Evolutionary conservation across 2,797 vertebrate species (phyloP), one percentile per base, ranked within the genome.

Genomic region (Gallinago stenura): DNA sequence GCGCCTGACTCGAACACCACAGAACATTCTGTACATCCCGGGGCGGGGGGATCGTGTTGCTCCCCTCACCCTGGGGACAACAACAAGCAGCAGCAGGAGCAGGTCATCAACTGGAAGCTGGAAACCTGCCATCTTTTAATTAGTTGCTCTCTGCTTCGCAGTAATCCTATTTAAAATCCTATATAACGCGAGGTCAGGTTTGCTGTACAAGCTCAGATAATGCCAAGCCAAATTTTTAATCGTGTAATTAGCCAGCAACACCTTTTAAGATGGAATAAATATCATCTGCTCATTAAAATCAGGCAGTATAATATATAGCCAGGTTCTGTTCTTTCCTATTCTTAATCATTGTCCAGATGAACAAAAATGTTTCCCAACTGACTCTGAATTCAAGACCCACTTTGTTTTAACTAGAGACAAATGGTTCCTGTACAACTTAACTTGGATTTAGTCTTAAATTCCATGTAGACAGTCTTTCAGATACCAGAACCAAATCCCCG

Each of bases 21-120:
- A 96, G 97, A 96, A 97, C 93, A 96, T 96, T 97, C 71, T 97
- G 97, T 97, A 94, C 97, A 94, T 96, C 96, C 97, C 83, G 0
- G 72, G 94, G 90, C 7, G 1, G 90, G 60, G 72, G 72, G 91
- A 95, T 97, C 61, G 4, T 37, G 72, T 95, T 97, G 80, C 90
- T 94, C 71, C 0, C 4, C 76, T 95, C 56, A 80, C 95, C 66
- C 95, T 91, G 61, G 94, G 96, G 94, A 94, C 89, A 90, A 80
- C 81, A 97, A 73, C 66, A 75, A 77, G 91, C 79, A 92, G 93
- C 87, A 78, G 90, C 90, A 92, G 76, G 69, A 95, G 91, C 69
- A 97, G 94, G 75, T 93, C 96, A 94, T 97, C 95, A 79, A 28
- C 50, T 95, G 76, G 88, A 86, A 93, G 89, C 70, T 96, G 93